Evolutionary conservation across 2,113 vertebrate genomes (phyloP).

Genomic region (Halichoeres trimaculatus): DNA sequence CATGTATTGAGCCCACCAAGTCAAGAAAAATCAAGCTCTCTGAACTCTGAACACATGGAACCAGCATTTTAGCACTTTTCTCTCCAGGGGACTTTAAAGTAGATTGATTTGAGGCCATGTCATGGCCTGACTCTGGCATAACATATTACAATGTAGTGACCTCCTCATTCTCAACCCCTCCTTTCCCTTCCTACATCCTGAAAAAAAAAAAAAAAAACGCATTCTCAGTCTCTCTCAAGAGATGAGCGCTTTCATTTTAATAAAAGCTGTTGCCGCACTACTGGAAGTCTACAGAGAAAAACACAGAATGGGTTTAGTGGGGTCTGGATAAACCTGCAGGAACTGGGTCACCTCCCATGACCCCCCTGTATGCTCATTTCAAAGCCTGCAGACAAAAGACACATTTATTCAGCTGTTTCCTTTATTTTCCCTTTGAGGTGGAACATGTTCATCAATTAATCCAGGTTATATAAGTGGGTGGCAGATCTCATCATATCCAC

Average conservation of each 20-base stretch:
- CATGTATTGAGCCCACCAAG: not conserved
- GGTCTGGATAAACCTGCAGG: slow-evolving; percentile 18
- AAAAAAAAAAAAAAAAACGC: too few relatives aligned
- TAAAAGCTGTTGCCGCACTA: slow-evolving; percentile 32
- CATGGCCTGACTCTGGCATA: not conserved
- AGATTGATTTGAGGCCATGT: slow-evolving; percentile 22
- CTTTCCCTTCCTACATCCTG: not conserved
- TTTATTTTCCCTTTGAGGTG: not conserved
- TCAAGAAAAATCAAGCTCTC: not conserved
- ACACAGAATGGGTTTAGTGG: slow-evolving; percentile 13
- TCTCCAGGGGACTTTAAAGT: slow-evolving; percentile 10
- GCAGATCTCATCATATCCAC: slow-evolving; percentile 9
- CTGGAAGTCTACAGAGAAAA: slow-evolving; percentile 8
- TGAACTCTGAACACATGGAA: not conserved
- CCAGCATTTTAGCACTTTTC: not conserved
- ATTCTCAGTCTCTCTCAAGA: not conserved
- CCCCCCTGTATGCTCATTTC: slow-evolving; percentile 1
- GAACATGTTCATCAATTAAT: not conserved
- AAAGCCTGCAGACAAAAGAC: not conserved
- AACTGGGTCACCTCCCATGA: slow-evolving; percentile 38
- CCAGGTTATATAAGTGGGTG: not conserved
- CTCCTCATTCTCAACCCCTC: not conserved
- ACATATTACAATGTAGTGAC: not conserved
- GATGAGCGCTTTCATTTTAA: slow-evolving; percentile 44
- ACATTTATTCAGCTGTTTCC: not conserved